Percentiles rank a stretch among this genome's conserved stretches.
phyloP scores from a whole-genome alignment of 1,140 invertebrate genomes.

The Drosophila guanche region DNA sequence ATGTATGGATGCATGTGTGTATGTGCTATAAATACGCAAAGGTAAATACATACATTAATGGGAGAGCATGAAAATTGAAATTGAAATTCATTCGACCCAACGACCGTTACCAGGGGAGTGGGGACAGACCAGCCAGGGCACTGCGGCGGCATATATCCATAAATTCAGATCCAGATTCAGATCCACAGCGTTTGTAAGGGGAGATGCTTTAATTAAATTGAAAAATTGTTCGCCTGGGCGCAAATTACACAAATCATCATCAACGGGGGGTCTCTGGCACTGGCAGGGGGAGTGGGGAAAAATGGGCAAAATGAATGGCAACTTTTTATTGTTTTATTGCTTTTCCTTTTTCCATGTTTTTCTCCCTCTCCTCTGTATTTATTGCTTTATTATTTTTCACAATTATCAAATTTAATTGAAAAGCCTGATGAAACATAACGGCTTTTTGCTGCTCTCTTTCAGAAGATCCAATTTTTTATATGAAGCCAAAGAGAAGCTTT shows the following conservation, averaged over 20 bases:
- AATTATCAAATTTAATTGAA: constrained; percentile 40
- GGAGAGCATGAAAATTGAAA: constrained; percentile 42
- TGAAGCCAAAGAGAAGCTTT: constrained; percentile 1
- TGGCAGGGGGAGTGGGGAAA: constrained; percentile 27
- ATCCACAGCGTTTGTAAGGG: too few species aligned
- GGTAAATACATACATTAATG: constrained; percentile 11
- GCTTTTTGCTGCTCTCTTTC: too few species aligned
- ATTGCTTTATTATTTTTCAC: constrained; percentile 56
- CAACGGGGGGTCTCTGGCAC: background rate
- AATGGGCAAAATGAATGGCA: constrained; percentile 55
- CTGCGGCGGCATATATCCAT: constrained; percentile 17
- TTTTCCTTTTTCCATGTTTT: constrained; percentile 35
- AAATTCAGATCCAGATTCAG: constrained; percentile 1
- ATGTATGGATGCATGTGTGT: constrained; percentile 24
- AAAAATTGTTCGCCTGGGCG: constrained; percentile 66
- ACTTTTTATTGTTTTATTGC: constrained; percentile 53
- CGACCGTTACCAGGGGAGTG: constrained; percentile 57
- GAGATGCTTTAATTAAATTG: constrained; percentile 60
- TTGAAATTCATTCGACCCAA: constrained; percentile 64
- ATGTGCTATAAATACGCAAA: background rate
- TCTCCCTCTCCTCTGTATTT: constrained; percentile 35
- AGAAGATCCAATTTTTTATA: background rate
- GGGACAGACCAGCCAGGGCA: constrained; percentile 6
- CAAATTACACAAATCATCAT: constrained; percentile 76
- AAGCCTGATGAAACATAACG: background rate